Base-by-base conservation (phyloP, 53 echinoderm and acorn worm genomes). In the Paracentrotus lividus region DNA sequence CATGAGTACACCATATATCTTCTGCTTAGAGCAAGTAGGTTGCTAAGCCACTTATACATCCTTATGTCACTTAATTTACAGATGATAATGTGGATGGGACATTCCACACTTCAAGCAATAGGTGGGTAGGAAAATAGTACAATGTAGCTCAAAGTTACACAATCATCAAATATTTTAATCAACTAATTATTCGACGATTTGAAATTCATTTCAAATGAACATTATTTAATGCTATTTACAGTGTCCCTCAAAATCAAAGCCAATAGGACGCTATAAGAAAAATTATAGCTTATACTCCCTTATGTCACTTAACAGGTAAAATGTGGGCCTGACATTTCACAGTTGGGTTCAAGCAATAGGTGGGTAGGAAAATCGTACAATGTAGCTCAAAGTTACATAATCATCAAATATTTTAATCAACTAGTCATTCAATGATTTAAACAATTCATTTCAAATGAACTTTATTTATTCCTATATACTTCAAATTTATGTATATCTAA, bases 301-400 rank as follows among this genome's bases (percentile, higher is more conserved):
- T n/a, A n/a, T n/a, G n/a, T n/a, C n/a, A n/a, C n/a, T n/a, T n/a
- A n/a, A n/a, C n/a, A n/a, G n/a, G n/a, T n/a, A n/a, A n/a, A n/a
- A n/a, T n/a, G n/a, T n/a, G n/a, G n/a, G n/a, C n/a, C n/a, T n/a
- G n/a, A n/a, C n/a, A n/a, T n/a, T n/a, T n/a, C n/a, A n/a, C n/a
- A n/a, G n/a, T n/a, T 49, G 24, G 81, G 27, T 27, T 49, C 2
- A 38, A 38, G 81, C 81, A 81, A 81, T 81, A 81, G 81, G 44
- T 47, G 3, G 8, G 2, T 44, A n/a, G 12, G 23, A n/a, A n/a
- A n/a, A 8, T 81, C 18, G 36, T 72, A 72, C 40, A 4, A 38
- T 40, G 72, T 72, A 72, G 21, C 64, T 64, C 38, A 36, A 72
- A 72, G 36, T 72, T 72, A 10, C 72, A 72, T 18, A 38, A 38